Base-by-base conservation (phyloP, 1,140 invertebrate species). In the Lucilia sericata region DNA sequence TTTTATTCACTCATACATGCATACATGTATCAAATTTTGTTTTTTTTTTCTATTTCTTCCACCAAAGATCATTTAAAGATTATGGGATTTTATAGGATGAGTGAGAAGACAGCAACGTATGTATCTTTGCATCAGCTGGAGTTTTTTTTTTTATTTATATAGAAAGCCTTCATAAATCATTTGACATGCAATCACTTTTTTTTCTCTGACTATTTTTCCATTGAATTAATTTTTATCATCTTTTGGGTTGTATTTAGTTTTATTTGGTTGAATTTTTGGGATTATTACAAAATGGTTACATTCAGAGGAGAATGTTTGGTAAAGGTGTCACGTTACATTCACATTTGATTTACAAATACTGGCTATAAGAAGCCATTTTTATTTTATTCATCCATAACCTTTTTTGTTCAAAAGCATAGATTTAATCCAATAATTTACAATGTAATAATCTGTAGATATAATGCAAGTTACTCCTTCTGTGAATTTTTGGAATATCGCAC, bases 151-250 rank as follows among this genome's bases (percentile, higher is more conserved):
- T 30, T 30, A 3, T 30, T 70, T 70, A 70, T 70, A 70, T 70
- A 70, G 65, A 70, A 70, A 70, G 65, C 65, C 65, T 70, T 25
- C n/a, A 70, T 70, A 70, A 70, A 70, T 70, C 65, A 70, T 70
- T 70, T 21, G 65, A 70, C 65, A 70, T 70, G 65, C 65, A 70
- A 70, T 70, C 65, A 21, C n/a, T n/a, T 70, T 70, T 21, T 70
- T 70, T 21, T 70, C n/a, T 19, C 19, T 70, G 17, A 17, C 14
- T 60, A n/a, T 60, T 21, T 12, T 70, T 21, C 8, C 10, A 3
- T 21, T 10, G 10, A 12, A 21, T 70, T 25, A 10, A 12, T 7
- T 70, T 21, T 70, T 25, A 19, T 70, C 10, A 9, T 70, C 65
- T 10, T 70, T 70, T 70, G 9, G 10, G 25, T 30, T 30, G 25